These are phyloP conservation scores for Drosophila chauvacae DNA, from an alignment of 1,140 invertebrate genomes.

Conservation along the genomic window DNA sequence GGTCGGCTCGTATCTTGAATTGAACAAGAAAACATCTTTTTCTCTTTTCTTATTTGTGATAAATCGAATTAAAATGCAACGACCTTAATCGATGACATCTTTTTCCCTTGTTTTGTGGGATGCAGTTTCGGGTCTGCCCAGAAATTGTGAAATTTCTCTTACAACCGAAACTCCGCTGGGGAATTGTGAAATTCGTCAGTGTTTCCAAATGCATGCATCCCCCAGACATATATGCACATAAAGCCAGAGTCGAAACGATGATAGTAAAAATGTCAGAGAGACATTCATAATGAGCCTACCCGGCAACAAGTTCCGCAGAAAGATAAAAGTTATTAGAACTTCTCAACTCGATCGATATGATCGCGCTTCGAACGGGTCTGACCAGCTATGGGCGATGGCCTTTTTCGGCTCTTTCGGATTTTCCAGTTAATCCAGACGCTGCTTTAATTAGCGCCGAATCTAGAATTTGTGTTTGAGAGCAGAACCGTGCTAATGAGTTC, in stretches of 20 bases:
- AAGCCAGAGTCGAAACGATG: neutral
- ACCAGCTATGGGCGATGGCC: conserved; percentile 53
- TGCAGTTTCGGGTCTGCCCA: conserved; percentile 34
- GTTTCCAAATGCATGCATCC: conserved; percentile 10
- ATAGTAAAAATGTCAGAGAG: conserved; percentile 28
- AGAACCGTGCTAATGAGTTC: conserved; percentile 63
- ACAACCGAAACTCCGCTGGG: conserved; percentile 7
- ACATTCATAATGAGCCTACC: conserved; percentile 18
- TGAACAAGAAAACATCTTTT: conserved; percentile 45
- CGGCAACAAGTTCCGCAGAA: conserved; percentile 26
- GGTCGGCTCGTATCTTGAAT: conserved; percentile 59
- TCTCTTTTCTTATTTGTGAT: conserved; percentile 21
- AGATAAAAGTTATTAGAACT: conserved; percentile 31
- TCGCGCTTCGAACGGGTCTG: conserved; percentile 41
- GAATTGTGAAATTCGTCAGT: conserved; percentile 44
- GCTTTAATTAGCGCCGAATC: conserved; percentile 63
- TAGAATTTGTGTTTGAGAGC: conserved; percentile 37
- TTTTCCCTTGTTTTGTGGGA: conserved; percentile 21
- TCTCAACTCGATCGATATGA: conserved; percentile 11
- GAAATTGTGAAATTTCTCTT: conserved; percentile 57
- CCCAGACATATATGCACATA: conserved; percentile 21
- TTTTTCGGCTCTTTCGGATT: conserved; percentile 43
- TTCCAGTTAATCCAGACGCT: conserved; percentile 65
- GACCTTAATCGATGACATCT: conserved; percentile 75
- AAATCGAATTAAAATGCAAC: conserved; percentile 62